Evolutionary conservation across 2,888 invertebrate species (phyloP), one percentile per base, ranked within the genome.

Genomic region (Andricus curvator): DNA sequence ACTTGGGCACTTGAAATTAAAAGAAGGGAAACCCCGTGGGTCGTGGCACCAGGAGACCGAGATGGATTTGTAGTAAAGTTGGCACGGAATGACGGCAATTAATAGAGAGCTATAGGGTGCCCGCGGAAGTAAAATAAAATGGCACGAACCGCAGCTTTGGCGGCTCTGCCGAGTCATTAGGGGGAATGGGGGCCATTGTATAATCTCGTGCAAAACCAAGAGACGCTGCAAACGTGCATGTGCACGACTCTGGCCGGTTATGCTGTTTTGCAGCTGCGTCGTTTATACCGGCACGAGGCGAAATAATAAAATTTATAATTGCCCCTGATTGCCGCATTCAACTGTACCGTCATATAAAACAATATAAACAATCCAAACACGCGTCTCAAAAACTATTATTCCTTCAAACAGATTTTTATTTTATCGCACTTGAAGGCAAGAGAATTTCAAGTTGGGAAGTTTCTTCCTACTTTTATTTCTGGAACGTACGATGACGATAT

Each of bases 81-180:
- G 89, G 89, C 88, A 87, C 89, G 90, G 88, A 89, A 90, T 88
- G 90, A 88, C 89, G 90, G 89, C 90, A 91, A 91, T 91, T 91
- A 91, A 91, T 91, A 90, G 91, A 89, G 87, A 88, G 88, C 91
- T 89, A 90, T 91, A 88, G 91, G 91, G 90, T 90, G 90, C 91
- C 91, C 85, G 88, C 90, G 90, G 91, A 91, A 91, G 90, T 91
- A 88, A 90, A 91, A 91, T 91, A 90, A 90, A 90, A 88, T 88
- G 88, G 88, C 88, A 91, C 88, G 88, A 88, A 88, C 85, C 87
- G 86, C 86, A 87, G 88, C 91, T 91, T 91, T 91, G 91, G 90
- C 91, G 91, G 91, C 91, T 88, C 88, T 87, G 86, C 81, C 89
- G 89, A 90, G 91, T 91, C 91, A 91, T 91, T 91, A 91, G 83